Percentiles rank a stretch among this genome's conserved stretches.
Evolutionary conservation across 2,888 invertebrate genomes (phyloP).

Genomic region (Athalia cordata): DNA sequence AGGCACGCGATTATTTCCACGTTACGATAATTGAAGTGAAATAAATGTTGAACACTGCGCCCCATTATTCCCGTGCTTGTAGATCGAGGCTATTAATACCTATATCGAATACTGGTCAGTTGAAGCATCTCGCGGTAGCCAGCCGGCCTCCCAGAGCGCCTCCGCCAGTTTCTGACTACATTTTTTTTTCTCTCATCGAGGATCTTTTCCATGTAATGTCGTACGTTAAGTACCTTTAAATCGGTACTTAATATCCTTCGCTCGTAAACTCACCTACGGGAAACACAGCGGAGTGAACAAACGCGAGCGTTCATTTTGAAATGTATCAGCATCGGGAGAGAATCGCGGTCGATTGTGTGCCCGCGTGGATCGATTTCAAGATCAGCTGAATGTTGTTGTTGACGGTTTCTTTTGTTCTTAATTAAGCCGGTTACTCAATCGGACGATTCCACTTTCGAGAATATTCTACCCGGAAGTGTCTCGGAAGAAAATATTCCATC

Average conservation of each 20-base stretch:
- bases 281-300: conserved; percentile 10
- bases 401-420: no score
- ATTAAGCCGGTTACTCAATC: no score
- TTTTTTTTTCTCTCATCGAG: conserved; percentile 29
- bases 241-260: conserved; percentile 42
- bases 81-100: conserved; percentile 42
- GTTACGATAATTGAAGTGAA: conserved; percentile 69
- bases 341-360: neutral
- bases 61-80: conserved; percentile 10
- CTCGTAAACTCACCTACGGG: conserved; percentile 40
- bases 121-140: conserved; percentile 13
- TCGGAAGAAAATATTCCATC: no score
- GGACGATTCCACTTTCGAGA: no score
- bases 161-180: conserved; percentile 37
- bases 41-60: conserved; percentile 62
- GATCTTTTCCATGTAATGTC: conserved; percentile 39
- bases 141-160: conserved; percentile 41
- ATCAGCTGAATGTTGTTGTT: no score
- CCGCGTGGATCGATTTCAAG: no score
- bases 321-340: conserved; percentile 21
- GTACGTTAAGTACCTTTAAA: conserved; percentile 44
- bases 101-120: conserved; percentile 25
- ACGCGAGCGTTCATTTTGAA: neutral
- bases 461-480: no score
- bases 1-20: conserved; percentile 58